Evolutionary conservation across 1,140 invertebrate genomes (phyloP), one percentile per base, ranked within the genome.

Genomic region (Drosophila arizonae): DNA sequence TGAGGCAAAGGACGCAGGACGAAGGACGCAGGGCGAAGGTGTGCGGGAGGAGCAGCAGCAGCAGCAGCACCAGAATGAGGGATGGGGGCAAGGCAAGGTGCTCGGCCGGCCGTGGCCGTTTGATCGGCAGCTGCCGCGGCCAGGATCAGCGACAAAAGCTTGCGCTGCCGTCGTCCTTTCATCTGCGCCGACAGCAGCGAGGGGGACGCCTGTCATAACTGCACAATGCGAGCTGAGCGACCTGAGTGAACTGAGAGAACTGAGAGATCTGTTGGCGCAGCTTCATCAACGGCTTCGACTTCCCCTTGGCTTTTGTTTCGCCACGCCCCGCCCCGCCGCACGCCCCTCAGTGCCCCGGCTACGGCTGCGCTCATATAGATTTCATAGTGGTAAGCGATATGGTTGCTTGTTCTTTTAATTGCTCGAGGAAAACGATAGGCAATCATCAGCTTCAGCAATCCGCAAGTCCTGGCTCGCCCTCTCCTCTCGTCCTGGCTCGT

Each of bases 131-230:
- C 60, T 60, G 48, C 36, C 58, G 36, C 45, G 50, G 54, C 15
- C 52, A 15, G 52, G 52, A 30, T 30, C 57, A 46, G 15, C 57
- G 41, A 80, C 68, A 81, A 81, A 81, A 81, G 73, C 69, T 68
- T 74, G 9, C 36, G 63, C 64, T 69, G 9, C 36, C 41, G 21
- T 24, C 6, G 21, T 17, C 21, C 67, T 80, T 80, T 80, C 73
- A 80, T 73, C 67, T 61, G 55, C 54, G 36, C 78, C 78, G 78
- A 36, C 72, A 21, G 21, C 21, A 39, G 43, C 24, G 33, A 30
- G 82, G 79, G 82, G 82, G 82, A 86, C 82, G 79, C 82, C 79
- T 86, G 82, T 86, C 82, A 86, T 86, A 86, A 86, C 82, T 86
- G 69, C 82, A 86, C 82, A 86, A 86, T 33, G 73, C 5, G 30